These are phyloP conservation scores for Pantelozetes paolii DNA, from an alignment of 2,888 invertebrate species.

Conservation along the genomic window DNA sequence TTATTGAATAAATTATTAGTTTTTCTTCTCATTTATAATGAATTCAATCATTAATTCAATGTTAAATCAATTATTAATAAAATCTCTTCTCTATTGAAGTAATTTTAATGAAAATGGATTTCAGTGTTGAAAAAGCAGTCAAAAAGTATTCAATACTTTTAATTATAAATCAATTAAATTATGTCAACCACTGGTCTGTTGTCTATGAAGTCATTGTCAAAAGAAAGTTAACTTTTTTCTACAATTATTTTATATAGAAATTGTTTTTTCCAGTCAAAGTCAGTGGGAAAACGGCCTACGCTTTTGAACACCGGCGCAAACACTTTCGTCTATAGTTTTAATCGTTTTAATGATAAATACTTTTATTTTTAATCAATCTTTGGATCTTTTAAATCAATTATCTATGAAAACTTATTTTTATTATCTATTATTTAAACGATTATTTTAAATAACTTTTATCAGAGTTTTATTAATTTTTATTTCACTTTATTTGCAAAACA, in stretches of 20 bases:
- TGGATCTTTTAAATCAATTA: too few relatives aligned
- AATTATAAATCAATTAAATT: not conserved
- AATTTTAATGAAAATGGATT: too few relatives aligned
- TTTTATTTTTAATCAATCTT: too few relatives aligned
- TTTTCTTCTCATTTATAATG: not conserved
- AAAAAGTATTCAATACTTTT: not conserved
- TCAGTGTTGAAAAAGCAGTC: not conserved
- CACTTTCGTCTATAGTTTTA: not conserved
- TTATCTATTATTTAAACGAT: too few relatives aligned
- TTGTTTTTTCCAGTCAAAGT: not conserved
- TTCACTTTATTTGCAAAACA: too few relatives aligned
- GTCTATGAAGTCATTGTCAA: not conserved
- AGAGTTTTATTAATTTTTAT: too few relatives aligned
- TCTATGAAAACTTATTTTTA: too few relatives aligned
- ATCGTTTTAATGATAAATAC: too few relatives aligned
- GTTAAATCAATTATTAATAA: not conserved
- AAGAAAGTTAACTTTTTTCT: not conserved
- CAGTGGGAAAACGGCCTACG: conserved; percentile 22
- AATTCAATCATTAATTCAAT: not conserved
- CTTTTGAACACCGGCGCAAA: conserved; percentile 27
- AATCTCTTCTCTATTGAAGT: too few relatives aligned
- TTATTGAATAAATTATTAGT: not conserved
- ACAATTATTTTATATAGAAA: not conserved
- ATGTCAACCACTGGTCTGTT: not conserved
- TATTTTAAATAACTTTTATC: too few relatives aligned